Conservation (phyloP, 1,140 invertebrate species). For the Ceratina japonica region DNA sequence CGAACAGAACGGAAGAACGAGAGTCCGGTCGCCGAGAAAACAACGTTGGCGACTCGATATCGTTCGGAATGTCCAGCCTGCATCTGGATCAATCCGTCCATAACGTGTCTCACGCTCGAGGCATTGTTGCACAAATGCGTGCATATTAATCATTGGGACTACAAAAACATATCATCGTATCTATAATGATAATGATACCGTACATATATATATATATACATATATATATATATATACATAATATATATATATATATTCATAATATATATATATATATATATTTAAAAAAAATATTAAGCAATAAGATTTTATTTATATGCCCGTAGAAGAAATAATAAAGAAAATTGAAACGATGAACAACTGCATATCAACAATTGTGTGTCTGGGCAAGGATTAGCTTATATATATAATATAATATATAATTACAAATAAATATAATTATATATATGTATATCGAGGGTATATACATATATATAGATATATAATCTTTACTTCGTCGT, state of each 20-base stretch:
- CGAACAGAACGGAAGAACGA: not conserved
- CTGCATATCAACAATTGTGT: conserved; percentile 78
- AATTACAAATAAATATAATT: conserved; percentile 45
- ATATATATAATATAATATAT: conserved; percentile 64
- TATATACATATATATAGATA: conserved; percentile 63
- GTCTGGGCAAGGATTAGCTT: conserved; percentile 79
- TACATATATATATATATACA: conserved; percentile 5
- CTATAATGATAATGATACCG: conserved; percentile 70
- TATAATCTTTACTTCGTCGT: conserved; percentile 76
- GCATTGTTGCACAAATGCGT: conserved; percentile 76
- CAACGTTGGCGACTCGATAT: conserved; percentile 48
- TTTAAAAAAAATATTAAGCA: conserved; percentile 74
- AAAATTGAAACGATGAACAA: conserved; percentile 62
- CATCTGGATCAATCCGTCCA: conserved; percentile 79
- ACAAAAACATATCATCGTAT: conserved; percentile 80
- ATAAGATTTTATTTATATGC: conserved; percentile 79
- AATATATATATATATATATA: conserved; percentile 57
- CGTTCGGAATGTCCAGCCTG: conserved; percentile 70
- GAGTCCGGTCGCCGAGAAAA: not conserved
- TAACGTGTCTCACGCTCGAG: conserved; percentile 75
- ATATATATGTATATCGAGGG: conserved; percentile 55
- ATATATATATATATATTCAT: conserved; percentile 59
- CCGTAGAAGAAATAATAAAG: conserved; percentile 62
- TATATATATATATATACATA: conserved; percentile 57
- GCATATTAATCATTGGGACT: conserved; percentile 81